Conservation (phyloP, 2,888 invertebrate genomes). For the Drosophila villosipedis region DNA sequence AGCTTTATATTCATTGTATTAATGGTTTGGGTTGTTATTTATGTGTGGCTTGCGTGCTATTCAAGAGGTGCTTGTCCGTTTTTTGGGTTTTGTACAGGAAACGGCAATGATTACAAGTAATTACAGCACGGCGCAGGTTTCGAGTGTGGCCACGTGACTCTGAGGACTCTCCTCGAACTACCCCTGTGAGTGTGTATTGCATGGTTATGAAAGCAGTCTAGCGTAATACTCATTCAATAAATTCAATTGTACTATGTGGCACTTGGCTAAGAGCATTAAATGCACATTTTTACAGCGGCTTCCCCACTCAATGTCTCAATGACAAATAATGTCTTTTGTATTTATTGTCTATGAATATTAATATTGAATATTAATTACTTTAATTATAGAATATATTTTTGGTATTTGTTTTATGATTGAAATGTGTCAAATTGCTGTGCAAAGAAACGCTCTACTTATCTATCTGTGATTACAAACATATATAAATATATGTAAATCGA, state of each 20-base stretch:
- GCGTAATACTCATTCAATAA: constrained; percentile 3
- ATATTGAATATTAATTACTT: constrained; percentile 43
- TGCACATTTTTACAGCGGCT: constrained; percentile 14
- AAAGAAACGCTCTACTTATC: constrained; percentile 41
- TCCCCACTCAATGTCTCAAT: constrained; percentile 32
- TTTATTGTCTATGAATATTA: background rate
- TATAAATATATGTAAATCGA: constrained; percentile 18
- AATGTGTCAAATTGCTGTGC: constrained; percentile 84
- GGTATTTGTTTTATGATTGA: constrained; percentile 85
- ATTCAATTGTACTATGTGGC: background rate
- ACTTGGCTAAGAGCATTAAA: constrained; percentile 7
- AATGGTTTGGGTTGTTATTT: background rate
- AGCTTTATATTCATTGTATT: background rate
- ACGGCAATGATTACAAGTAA: constrained; percentile 66
- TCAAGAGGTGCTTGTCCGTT: constrained; percentile 48
- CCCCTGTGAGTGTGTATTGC: constrained; percentile 1
- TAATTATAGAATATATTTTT: constrained; percentile 47
- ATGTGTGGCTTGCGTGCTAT: constrained; percentile 56
- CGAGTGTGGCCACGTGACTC: constrained; percentile 66
- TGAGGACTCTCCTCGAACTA: constrained; percentile 39
- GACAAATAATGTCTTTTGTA: constrained; percentile 55
- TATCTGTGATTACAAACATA: constrained; percentile 37
- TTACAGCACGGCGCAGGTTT: constrained; percentile 51
- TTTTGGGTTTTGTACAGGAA: constrained; percentile 22
- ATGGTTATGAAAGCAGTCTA: constrained; percentile 22